Percentiles rank a stretch among this genome's conserved stretches.
Conservation (phyloP, 2,113 vertebrate genomes). For the Vulpes lagopus region DNA sequence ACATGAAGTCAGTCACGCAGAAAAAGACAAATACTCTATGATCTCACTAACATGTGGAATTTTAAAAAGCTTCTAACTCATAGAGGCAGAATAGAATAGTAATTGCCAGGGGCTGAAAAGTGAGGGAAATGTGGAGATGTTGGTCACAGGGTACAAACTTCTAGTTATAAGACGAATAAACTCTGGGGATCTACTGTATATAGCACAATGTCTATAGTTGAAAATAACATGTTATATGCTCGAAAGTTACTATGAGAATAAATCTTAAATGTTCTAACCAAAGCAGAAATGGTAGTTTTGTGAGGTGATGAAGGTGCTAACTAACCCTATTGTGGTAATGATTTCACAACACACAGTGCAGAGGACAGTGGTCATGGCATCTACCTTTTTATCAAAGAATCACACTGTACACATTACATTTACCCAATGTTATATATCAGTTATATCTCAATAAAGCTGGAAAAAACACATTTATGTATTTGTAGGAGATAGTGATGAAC, state of each 20-base stretch:
- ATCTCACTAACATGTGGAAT: not conserved
- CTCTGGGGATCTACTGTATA: not conserved
- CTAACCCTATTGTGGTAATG: not conserved
- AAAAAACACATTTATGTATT: not conserved
- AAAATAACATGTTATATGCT: not conserved
- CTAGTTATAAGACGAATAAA: not conserved
- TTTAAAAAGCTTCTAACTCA: not conserved
- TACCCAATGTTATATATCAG: not conserved
- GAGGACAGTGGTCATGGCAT: no score
- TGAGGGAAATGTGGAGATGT: not conserved
- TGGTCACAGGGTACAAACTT: not conserved
- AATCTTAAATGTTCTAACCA: not conserved
- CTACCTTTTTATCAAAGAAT: not conserved
- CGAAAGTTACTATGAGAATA: not conserved
- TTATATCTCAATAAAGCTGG: slow-evolving; percentile 23
- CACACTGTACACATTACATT: not conserved
- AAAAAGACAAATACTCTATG: not conserved
- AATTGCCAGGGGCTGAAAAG: not conserved
- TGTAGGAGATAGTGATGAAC: not conserved
- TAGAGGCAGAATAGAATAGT: not conserved
- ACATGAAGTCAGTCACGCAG: not conserved
- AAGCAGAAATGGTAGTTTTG: not conserved
- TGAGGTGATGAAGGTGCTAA: not conserved
- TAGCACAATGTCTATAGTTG: not conserved
- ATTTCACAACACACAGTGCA: not conserved